These are phyloP conservation scores for Hyles euphorbiae DNA, from an alignment of 1,140 invertebrate species.

Conservation along the genomic window DNA sequence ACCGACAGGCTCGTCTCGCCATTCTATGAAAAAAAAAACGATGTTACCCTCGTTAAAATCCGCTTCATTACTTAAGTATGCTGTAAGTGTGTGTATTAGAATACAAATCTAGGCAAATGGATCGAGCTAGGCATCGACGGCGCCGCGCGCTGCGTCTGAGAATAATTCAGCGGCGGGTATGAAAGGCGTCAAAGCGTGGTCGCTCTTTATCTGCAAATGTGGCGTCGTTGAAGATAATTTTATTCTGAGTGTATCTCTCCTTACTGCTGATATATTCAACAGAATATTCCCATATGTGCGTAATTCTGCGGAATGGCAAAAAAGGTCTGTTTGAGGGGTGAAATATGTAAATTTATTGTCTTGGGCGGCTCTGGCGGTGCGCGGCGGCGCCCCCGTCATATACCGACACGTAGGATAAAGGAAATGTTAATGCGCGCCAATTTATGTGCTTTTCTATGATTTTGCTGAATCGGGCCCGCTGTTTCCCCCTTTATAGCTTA, in stretches of 20 bases:
- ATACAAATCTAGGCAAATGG: too few relatives aligned
- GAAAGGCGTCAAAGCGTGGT: conserved; percentile 30
- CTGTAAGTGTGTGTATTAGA: too few relatives aligned
- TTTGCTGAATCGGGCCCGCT: conserved; percentile 64
- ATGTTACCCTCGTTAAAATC: too few relatives aligned
- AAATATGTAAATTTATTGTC: conserved; percentile 76
- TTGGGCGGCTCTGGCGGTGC: conserved; percentile 56
- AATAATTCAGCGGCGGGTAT: conserved; percentile 9
- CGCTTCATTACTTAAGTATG: too few relatives aligned
- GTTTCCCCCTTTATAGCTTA: conserved; percentile 63
- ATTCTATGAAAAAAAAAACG: too few relatives aligned
- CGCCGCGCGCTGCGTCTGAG: too few relatives aligned
- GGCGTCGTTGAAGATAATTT: conserved; percentile 66
- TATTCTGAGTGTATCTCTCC: conserved; percentile 69
- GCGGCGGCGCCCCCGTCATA: conserved; percentile 65
- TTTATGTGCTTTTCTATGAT: conserved; percentile 75
- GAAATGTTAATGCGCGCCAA: conserved; percentile 73
- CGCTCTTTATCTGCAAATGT: conserved; percentile 56
- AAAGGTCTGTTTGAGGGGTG: conserved; percentile 75
- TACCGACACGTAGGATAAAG: conserved; percentile 73
- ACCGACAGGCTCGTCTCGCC: too few relatives aligned
- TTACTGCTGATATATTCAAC: conserved; percentile 73
- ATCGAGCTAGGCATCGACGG: too few relatives aligned
- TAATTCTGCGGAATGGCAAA: conserved; percentile 74
- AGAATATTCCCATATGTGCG: conserved; percentile 75